A percentile compares a stretch with the other conserved stretches of the same genome.
Evolutionary conservation across 2,888 invertebrate genomes (phyloP).

Genomic region (Microctonus hyperodae): DNA sequence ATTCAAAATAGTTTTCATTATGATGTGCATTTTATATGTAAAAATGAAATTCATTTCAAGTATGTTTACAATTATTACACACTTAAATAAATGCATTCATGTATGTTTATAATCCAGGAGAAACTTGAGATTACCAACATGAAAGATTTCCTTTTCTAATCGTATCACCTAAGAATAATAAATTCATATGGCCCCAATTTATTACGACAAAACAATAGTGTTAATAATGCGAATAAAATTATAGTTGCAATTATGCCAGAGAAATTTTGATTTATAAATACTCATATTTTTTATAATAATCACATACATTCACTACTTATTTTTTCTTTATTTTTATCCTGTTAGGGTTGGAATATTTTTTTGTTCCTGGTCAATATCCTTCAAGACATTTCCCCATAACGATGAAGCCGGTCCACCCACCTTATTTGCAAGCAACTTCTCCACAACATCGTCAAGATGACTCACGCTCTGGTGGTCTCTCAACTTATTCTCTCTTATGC

Average conservation of each 20-base stretch:
- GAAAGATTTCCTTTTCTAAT: constrained; percentile 38
- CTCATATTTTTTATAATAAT: neutral
- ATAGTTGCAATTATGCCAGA: constrained; percentile 40
- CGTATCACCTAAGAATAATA: constrained; percentile 26
- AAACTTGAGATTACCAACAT: neutral
- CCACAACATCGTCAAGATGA: constrained; percentile 12
- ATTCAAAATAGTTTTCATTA: neutral
- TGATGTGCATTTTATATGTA: neutral
- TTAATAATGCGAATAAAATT: constrained; percentile 37
- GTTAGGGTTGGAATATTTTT: neutral
- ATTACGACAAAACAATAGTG: constrained; percentile 38
- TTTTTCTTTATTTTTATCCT: no score
- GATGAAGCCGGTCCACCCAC: constrained; percentile 12
- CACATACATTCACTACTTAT: neutral
- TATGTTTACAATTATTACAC: neutral
- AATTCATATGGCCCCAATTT: constrained; percentile 38
- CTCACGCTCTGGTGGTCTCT: constrained; percentile 3
- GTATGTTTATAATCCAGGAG: neutral
- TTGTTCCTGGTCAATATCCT: constrained; percentile 10
- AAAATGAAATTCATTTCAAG: neutral
- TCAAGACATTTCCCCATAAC: neutral
- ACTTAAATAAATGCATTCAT: neutral
- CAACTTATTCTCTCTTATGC: neutral
- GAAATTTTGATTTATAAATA: constrained; percentile 23
- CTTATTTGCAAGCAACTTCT: constrained; percentile 1